phyloP scores from a whole-genome alignment of 2,888 invertebrate species.

The Synanthedon tipuliformis region DNA sequence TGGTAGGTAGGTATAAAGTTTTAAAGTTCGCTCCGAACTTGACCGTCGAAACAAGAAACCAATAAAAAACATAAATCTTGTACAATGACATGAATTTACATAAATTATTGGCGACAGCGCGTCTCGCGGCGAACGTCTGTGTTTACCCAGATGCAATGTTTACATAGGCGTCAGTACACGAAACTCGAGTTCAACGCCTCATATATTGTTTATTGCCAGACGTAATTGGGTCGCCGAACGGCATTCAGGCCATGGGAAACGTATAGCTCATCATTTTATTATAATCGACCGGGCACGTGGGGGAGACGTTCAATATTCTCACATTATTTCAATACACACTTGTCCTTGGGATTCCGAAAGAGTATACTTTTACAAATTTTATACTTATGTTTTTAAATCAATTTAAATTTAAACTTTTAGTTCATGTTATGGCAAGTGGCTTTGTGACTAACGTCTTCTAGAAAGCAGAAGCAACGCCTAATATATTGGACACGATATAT shows the following conservation, averaged over 20 bases:
- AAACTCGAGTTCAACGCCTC: constrained; percentile 59
- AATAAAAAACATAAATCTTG: constrained; percentile 61
- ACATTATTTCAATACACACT: background rate
- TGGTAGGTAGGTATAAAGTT: too few relatives aligned
- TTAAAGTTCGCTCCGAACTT: constrained; percentile 36
- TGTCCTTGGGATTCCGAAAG: too few relatives aligned
- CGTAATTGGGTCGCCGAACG: constrained; percentile 60
- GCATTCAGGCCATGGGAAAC: constrained; percentile 45
- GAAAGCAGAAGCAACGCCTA: too few relatives aligned
- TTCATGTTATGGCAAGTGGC: too few relatives aligned
- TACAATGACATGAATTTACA: constrained; percentile 66
- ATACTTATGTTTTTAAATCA: too few relatives aligned
- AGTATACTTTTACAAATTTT: too few relatives aligned
- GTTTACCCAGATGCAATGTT: constrained; percentile 60
- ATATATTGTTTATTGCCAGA: constrained; percentile 60
- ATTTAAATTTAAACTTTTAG: too few relatives aligned
- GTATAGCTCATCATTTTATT: constrained; percentile 18
- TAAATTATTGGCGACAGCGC: constrained; percentile 63
- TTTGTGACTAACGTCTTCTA: too few relatives aligned
- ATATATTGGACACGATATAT: too few relatives aligned
- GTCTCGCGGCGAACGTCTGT: constrained; percentile 31
- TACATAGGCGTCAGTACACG: constrained; percentile 42
- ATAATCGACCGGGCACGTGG: constrained; percentile 22
- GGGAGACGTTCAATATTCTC: background rate
- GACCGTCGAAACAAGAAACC: constrained; percentile 60